phyloP scores from a whole-genome alignment of 2,113 vertebrate genomes.

The Eurypyga helias region DNA sequence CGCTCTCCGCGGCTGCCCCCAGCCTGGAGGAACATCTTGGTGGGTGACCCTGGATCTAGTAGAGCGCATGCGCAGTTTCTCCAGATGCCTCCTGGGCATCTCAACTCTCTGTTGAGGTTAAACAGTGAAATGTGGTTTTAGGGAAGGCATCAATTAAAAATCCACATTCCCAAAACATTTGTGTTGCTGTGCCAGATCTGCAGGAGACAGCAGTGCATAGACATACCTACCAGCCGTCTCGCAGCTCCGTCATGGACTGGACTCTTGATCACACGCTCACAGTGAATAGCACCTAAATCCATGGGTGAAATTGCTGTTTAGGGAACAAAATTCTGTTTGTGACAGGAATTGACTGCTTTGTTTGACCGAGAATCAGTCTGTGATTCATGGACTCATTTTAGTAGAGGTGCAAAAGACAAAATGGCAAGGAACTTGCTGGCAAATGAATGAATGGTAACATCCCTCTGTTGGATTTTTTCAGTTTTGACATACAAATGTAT shows the following conservation, averaged over 20 bases:
- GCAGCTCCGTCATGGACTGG: not conserved
- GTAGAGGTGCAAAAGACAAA: not conserved
- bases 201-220: not conserved
- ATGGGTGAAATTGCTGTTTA: not conserved
- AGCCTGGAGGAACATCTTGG: not conserved
- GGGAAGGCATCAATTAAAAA: not conserved
- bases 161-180: not conserved
- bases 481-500: not conserved
- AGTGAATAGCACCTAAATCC: not conserved
- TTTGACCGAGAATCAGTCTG: not conserved
- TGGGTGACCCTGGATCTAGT: not conserved
- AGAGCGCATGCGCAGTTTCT: accelerated
- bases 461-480: not conserved
- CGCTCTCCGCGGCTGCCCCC: accelerated
- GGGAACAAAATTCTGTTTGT: not conserved
- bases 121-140: not conserved
- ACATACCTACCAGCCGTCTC: not conserved
- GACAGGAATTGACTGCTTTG: not conserved
- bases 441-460: not conserved
- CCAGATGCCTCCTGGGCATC: not conserved
- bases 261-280: not conserved
- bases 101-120: not conserved
- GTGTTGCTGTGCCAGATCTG: not conserved
- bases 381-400: not conserved
- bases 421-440: not conserved